These are phyloP conservation scores for Cynodonichthys magdalenae DNA, from an alignment of 2,797 vertebrate genomes.

Conservation along the genomic window DNA sequence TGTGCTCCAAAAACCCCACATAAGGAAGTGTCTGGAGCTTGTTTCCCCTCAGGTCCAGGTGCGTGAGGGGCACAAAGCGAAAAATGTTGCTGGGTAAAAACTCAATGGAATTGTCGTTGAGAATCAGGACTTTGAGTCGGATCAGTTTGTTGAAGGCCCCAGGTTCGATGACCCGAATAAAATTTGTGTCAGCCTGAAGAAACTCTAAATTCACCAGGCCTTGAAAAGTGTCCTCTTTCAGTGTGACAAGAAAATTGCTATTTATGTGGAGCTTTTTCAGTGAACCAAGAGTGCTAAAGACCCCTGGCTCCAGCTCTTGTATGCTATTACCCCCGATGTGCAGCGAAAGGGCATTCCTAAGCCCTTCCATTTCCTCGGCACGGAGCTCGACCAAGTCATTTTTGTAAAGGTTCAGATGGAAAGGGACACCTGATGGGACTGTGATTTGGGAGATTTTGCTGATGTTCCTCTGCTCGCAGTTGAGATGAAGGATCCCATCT, in stretches of 20 bases:
- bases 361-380: conserved; percentile 88
- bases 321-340: conserved; percentile 97
- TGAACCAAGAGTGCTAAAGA: conserved; percentile 89
- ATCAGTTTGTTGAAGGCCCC: conserved; percentile 98
- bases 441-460: conserved; percentile 90
- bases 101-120: conserved; percentile 96
- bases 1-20: conserved; percentile 96
- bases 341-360: conserved; percentile 89
- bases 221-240: conserved; percentile 96
- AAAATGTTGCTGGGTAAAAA: conserved; percentile 95
- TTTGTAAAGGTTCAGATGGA: conserved; percentile 94
- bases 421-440: conserved; percentile 88
- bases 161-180: conserved; percentile 93
- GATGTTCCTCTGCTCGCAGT: conserved; percentile 93
- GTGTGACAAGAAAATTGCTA: conserved; percentile 94
- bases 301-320: conserved; percentile 92
- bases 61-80: conserved; percentile 96
- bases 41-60: conserved; percentile 97
- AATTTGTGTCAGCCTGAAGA: conserved; percentile 98
- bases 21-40: conserved; percentile 93
- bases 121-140: conserved; percentile 97
- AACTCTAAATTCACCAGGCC: conserved; percentile 97
- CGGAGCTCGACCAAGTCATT: conserved; percentile 90
- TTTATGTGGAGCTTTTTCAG: conserved; percentile 98
- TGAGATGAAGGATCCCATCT: conserved; percentile 89